phyloP scores from a whole-genome alignment of 2,888 invertebrate species.

The Lepetodrilus schrolli region DNA sequence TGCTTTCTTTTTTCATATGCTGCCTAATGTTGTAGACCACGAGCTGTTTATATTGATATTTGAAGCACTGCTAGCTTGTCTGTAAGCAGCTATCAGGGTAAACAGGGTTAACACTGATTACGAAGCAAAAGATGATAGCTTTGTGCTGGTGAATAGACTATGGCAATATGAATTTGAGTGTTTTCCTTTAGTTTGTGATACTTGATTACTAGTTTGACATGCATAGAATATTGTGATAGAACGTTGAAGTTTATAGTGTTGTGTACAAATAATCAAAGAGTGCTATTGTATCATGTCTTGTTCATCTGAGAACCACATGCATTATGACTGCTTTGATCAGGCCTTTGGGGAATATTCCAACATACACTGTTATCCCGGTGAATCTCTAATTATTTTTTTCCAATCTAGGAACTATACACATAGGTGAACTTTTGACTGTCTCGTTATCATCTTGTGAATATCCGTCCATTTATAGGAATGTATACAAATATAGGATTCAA shows the following conservation, averaged over 20 bases:
- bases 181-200: no score
- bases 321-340: neutral
- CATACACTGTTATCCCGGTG: neutral
- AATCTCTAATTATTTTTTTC: no score
- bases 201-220: neutral
- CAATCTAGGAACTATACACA: no score
- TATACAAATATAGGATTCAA: no score
- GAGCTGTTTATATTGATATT: no score
- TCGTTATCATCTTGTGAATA: no score
- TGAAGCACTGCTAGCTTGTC: neutral
- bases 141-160: no score
- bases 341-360: neutral
- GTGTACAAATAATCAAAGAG: neutral
- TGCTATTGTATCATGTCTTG: neutral
- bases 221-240: neutral
- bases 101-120: neutral
- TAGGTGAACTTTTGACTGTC: no score
- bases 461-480: no score
- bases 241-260: neutral
- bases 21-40: no score
- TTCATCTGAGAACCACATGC: neutral
- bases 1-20: no score
- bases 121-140: neutral
- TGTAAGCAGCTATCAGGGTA: neutral
- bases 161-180: neutral